Conservation (phyloP, 2,113 vertebrate genomes). For the Vireo altiloquus region DNA sequence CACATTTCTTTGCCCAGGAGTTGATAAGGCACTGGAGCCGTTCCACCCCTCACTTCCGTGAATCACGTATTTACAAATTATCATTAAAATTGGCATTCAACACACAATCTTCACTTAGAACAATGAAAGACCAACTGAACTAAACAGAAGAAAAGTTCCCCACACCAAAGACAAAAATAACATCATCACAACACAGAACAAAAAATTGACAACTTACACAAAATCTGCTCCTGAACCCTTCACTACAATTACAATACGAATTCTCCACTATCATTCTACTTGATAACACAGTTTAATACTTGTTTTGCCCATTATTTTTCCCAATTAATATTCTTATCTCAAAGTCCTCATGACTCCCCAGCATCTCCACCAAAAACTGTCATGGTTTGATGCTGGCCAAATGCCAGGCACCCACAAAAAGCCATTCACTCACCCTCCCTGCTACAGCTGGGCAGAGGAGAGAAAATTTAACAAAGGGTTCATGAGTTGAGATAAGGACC, state of each 20-base stretch:
- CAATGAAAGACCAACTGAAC: not conserved
- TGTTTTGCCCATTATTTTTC: not conserved
- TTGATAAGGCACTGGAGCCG: not conserved
- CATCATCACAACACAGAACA: not conserved
- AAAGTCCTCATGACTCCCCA: not conserved
- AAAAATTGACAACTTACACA: not conserved
- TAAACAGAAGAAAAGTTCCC: not conserved
- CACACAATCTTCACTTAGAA: not conserved
- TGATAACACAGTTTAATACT: too few relatives aligned
- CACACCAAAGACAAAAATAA: not conserved
- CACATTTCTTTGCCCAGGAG: not conserved
- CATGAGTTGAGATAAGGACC: not conserved
- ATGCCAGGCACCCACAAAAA: fast-evolving
- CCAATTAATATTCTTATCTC: not conserved
- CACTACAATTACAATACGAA: not conserved
- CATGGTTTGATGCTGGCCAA: not conserved
- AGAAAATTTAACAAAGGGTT: not conserved
- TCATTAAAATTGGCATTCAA: not conserved
- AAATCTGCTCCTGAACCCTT: not conserved
- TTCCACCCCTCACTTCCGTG: fast-evolving
- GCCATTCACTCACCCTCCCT: not conserved
- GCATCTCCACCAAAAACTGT: not conserved
- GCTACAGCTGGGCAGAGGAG: not conserved
- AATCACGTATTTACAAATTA: not conserved
- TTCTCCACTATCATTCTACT: not conserved